Evolutionary conservation across 2,888 invertebrate species (phyloP).

Genomic region (Sepiola atlantica): DNA sequence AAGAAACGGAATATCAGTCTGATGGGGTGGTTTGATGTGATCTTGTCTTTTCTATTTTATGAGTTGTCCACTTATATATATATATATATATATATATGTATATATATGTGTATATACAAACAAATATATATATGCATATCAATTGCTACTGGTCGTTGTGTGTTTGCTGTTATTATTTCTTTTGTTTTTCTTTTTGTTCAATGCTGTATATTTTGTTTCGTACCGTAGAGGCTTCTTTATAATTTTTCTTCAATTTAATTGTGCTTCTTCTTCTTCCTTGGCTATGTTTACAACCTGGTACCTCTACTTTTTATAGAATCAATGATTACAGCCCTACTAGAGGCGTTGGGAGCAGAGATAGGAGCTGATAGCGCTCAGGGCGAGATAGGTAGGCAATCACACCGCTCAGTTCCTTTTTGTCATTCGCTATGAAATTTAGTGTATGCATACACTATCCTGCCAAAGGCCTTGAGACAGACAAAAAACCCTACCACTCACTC

Average conservation of each 20-base stretch:
- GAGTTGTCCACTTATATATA: no score
- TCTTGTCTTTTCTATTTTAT: no score
- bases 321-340: slow-evolving; percentile 46
- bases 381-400: slow-evolving; percentile 44
- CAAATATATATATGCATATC: slow-evolving; percentile 9
- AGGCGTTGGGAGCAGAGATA: slow-evolving; percentile 45
- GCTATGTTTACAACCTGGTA: slow-evolving; percentile 43
- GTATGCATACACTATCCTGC: slow-evolving; percentile 43
- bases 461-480: slow-evolving; percentile 43
- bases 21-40: no score
- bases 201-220: slow-evolving; percentile 32
- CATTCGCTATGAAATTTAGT: slow-evolving; percentile 37
- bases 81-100: not conserved
- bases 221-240: slow-evolving; percentile 43
- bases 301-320: slow-evolving; percentile 46
- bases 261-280: slow-evolving; percentile 42
- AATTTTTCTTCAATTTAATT: slow-evolving; percentile 18
- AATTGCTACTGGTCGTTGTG: not conserved
- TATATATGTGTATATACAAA: slow-evolving; percentile 2
- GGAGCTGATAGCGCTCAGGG: slow-evolving; percentile 45
- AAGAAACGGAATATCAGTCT: no score
- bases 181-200: slow-evolving; percentile 21
- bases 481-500: not conserved
- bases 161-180: not conserved
- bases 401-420: slow-evolving; percentile 43